These are phyloP conservation scores for Drosophila neonasuta DNA, from an alignment of 2,888 invertebrate genomes.

Conservation along the genomic window DNA sequence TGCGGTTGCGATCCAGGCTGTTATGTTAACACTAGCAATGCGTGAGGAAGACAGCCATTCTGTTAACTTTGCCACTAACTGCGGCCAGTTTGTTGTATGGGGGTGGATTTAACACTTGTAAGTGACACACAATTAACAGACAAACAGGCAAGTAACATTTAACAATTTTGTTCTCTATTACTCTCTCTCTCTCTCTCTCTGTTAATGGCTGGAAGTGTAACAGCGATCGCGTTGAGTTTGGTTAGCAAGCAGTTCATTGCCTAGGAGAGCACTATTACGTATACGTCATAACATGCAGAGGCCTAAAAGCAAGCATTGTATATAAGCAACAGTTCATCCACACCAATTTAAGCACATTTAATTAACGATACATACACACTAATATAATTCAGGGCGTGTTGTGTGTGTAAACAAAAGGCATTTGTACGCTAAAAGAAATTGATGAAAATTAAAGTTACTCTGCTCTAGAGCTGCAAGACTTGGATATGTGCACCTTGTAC, in stretches of 20 bases:
- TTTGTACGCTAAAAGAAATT: constrained; percentile 21
- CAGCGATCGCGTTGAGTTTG: constrained; percentile 24
- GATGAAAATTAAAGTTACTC: constrained; percentile 38
- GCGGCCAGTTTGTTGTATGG: neutral
- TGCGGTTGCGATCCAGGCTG: constrained; percentile 37
- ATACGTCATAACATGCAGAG: constrained; percentile 35
- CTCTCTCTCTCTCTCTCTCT: constrained; percentile 18
- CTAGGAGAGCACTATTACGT: constrained; percentile 27
- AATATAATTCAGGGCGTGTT: constrained; percentile 19
- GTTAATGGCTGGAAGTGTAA: constrained; percentile 21
- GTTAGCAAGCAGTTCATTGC: constrained; percentile 26
- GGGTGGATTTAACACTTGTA: neutral
- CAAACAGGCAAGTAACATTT: neutral
- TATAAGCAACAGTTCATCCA: neutral
- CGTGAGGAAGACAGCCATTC: constrained; percentile 17
- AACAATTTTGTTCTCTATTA: neutral
- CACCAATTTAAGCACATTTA: constrained; percentile 28
- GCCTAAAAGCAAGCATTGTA: constrained; percentile 35
- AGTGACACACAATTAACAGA: neutral
- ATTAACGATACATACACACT: constrained; percentile 9
- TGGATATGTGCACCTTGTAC: neutral
- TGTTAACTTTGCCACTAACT: constrained; percentile 22
- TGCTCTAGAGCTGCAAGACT: constrained; percentile 2
- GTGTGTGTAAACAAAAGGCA: constrained; percentile 44
- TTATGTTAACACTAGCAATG: constrained; percentile 8